Evolutionary conservation across 2,797 vertebrate genomes (phyloP).

Genomic region (Pteropus rufus): DNA sequence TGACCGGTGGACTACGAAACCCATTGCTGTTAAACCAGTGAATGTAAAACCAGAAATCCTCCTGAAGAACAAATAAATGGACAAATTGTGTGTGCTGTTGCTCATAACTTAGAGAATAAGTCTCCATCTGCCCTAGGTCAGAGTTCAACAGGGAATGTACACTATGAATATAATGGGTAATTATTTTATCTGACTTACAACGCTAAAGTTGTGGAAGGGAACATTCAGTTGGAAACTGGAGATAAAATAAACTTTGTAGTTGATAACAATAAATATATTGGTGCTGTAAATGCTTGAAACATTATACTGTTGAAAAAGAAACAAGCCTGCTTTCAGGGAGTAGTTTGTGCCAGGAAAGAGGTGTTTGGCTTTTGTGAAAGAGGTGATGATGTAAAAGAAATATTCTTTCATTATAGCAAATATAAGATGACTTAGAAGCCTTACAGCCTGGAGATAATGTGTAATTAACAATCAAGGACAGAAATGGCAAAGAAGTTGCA

Average conservation of each 20-base stretch:
- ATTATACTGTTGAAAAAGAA: slow-evolving; percentile 99
- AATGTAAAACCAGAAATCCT: slow-evolving; percentile 99
- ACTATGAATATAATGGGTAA: slow-evolving; percentile 75
- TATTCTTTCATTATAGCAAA: slow-evolving; percentile 99
- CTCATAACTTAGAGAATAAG: too few relatives aligned
- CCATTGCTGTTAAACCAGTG: slow-evolving; percentile 99
- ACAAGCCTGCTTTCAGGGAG: slow-evolving; percentile 95
- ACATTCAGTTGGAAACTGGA: slow-evolving; percentile 94
- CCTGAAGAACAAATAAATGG: slow-evolving; percentile 99
- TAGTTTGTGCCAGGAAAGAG: slow-evolving; percentile 99
- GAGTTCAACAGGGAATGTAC: too few relatives aligned
- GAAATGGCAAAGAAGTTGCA: slow-evolving; percentile 98
- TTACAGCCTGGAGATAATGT: slow-evolving; percentile 98
- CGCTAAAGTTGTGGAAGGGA: slow-evolving; percentile 95
- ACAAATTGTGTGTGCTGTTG: slow-evolving; percentile 80
- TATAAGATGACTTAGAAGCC: slow-evolving; percentile 97
- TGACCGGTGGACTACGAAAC: slow-evolving; percentile 99
- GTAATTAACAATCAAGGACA: slow-evolving; percentile 98
- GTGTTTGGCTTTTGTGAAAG: slow-evolving; percentile 99
- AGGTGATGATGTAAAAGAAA: slow-evolving; percentile 99
- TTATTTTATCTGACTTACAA: slow-evolving; percentile 98
- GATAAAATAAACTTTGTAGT: slow-evolving; percentile 99
- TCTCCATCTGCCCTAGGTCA: too few relatives aligned
- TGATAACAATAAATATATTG: slow-evolving; percentile 99
- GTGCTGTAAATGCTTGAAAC: slow-evolving; percentile 96